Evolutionary conservation across 1,140 invertebrate genomes (phyloP).

Genomic region (Diabrotica virgifera): DNA sequence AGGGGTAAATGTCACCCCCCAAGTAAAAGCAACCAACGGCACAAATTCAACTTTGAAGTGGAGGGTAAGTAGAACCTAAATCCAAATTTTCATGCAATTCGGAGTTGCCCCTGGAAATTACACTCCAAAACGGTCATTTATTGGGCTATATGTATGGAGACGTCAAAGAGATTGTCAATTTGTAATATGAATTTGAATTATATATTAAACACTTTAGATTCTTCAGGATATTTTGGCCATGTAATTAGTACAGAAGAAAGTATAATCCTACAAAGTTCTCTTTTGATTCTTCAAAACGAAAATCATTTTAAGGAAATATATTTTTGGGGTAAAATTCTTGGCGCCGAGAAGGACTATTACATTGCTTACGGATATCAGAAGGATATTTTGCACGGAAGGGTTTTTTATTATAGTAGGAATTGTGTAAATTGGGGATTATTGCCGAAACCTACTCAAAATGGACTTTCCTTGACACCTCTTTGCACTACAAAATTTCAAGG

Average conservation of each 20-base stretch:
- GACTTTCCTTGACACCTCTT: slow-evolving; percentile 57
- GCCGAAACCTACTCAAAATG: slow-evolving; percentile 58
- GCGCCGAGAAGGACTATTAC: slow-evolving; percentile 66
- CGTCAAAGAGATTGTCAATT: neutral
- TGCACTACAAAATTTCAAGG: slow-evolving; percentile 51
- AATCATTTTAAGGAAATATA: slow-evolving; percentile 71
- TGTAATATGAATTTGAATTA: slow-evolving; percentile 42
- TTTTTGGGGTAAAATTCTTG: slow-evolving; percentile 73
- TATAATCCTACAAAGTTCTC: slow-evolving; percentile 64
- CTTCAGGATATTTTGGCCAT: slow-evolving; percentile 55
- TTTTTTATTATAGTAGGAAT: slow-evolving; percentile 70
- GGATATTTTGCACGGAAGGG: slow-evolving; percentile 61
- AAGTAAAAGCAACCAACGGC: too few species aligned
- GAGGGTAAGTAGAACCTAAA: too few species aligned
- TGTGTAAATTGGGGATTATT: slow-evolving; percentile 66
- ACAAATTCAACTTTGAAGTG: too few species aligned
- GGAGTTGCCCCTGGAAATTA: too few species aligned
- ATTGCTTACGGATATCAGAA: slow-evolving; percentile 68
- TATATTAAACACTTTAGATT: slow-evolving; percentile 44
- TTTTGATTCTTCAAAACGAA: slow-evolving; percentile 68
- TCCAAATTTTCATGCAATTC: too few species aligned
- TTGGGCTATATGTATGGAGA: too few species aligned
- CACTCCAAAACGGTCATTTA: too few species aligned
- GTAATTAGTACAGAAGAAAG: slow-evolving; percentile 63
- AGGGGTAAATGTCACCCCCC: too few species aligned